Evolutionary conservation across 92 coral and sea anemone species (phyloP).

Genomic region (Umimayanthus kanabou): DNA sequence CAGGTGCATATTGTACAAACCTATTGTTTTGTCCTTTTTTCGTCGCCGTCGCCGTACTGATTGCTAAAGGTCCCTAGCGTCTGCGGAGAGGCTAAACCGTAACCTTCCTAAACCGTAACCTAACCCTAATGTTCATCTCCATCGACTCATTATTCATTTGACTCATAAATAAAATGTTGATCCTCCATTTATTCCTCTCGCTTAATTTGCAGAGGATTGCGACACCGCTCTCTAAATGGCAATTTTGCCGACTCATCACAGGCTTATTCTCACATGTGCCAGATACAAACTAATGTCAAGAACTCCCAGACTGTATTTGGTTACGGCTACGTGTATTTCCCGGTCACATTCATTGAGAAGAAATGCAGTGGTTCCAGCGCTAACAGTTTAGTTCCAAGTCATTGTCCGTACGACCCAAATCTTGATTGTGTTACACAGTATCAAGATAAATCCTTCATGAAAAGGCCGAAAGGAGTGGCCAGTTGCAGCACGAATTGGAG

Average conservation of each 20-base stretch:
- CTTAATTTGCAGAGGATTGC: slow-evolving; percentile 13
- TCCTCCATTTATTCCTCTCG: neutral
- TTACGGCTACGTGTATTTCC: slow-evolving; percentile 16
- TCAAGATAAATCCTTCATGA: slow-evolving; percentile 29
- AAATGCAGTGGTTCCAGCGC: slow-evolving; percentile 19
- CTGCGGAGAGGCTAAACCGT: too few relatives aligned
- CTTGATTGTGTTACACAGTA: slow-evolving; percentile 42
- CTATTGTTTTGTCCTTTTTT: too few relatives aligned
- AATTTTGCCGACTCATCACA: slow-evolving; percentile 8
- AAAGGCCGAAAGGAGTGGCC: slow-evolving; percentile 22
- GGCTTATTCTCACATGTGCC: slow-evolving; percentile 30
- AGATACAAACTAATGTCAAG: slow-evolving; percentile 4
- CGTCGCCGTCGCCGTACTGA: too few relatives aligned
- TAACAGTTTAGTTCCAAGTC: neutral
- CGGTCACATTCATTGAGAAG: slow-evolving; percentile 25
- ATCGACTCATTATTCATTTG: too few relatives aligned
- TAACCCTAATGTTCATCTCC: too few relatives aligned
- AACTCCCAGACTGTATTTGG: slow-evolving; percentile 21
- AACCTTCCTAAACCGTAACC: too few relatives aligned
- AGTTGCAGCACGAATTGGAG: slow-evolving; percentile 34
- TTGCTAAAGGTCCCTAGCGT: too few relatives aligned
- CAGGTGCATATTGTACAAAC: too few relatives aligned
- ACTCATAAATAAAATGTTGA: too few relatives aligned
- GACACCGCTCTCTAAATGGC: neutral
- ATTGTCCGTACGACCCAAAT: slow-evolving; percentile 28